These are phyloP conservation scores for Forbesichthys papilliferus DNA, from an alignment of 2,113 vertebrate genomes.

Conservation along the genomic window DNA sequence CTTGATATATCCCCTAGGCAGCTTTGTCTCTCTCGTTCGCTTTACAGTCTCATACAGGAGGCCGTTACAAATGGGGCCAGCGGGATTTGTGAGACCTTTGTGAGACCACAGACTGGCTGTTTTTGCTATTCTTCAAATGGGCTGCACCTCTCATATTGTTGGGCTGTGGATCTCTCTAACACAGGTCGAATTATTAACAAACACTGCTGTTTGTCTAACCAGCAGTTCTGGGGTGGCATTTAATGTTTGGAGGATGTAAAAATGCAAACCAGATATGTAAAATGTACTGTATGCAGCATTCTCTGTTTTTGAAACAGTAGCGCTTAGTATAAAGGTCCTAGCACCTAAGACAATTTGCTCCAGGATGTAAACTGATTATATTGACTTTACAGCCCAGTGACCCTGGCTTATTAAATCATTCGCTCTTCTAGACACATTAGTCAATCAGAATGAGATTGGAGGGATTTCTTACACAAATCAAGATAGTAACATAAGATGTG, in stretches of 20 bases:
- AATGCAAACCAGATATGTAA: background rate
- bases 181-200: slow-evolving; percentile 32
- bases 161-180: slow-evolving; percentile 16
- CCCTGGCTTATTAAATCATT: background rate
- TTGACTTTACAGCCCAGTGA: background rate
- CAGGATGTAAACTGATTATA: too few relatives aligned
- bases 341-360: too few relatives aligned
- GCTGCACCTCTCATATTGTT: background rate
- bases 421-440: background rate
- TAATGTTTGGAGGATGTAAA: background rate
- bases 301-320: too few relatives aligned
- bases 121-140: background rate
- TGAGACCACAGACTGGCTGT: background rate
- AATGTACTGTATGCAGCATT: background rate
- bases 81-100: slow-evolving; percentile 10
- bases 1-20: background rate
- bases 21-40: background rate
- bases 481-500: too few relatives aligned
- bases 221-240: slow-evolving; percentile 9
- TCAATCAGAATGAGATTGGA: background rate
- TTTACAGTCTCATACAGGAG: background rate
- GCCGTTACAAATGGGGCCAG: slow-evolving; percentile 4
- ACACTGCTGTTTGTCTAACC: slow-evolving; percentile 27
- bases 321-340: too few relatives aligned
- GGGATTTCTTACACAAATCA: too few relatives aligned